Conservation (phyloP, 2,113 vertebrate genomes). For the Eptesicus fuscus region DNA sequence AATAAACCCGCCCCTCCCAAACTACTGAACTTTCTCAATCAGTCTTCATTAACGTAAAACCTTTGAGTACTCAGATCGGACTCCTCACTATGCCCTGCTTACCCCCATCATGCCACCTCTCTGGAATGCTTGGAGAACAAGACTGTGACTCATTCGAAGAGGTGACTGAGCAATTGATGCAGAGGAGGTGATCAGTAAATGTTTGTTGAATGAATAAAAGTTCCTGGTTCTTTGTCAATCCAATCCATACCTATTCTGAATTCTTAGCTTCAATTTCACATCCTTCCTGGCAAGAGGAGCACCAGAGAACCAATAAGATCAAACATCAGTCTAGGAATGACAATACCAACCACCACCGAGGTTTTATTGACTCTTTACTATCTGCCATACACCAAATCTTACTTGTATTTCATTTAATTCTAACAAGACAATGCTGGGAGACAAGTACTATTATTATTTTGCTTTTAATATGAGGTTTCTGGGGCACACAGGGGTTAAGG, state of each 20-base stretch:
- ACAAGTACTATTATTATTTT: neutral
- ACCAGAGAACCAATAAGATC: neutral
- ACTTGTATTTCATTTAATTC: neutral
- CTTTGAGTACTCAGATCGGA: neutral
- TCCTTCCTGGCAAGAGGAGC: neutral
- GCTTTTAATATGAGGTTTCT: neutral
- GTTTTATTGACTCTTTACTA: neutral
- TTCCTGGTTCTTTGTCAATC: neutral
- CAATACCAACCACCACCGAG: neutral
- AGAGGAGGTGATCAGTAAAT: neutral
- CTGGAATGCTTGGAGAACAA: neutral
- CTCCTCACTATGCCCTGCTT: neutral
- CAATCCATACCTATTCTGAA: neutral
- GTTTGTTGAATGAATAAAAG: neutral
- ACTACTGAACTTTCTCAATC: neutral
- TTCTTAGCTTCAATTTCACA: neutral
- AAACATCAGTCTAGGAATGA: neutral
- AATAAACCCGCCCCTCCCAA: neutral
- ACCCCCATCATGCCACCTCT: neutral
- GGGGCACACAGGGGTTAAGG: neutral
- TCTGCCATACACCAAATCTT: neutral
- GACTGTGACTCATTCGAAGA: neutral
- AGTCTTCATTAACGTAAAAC: neutral
- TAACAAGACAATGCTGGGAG: neutral
- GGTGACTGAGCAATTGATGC: neutral